phyloP scores from a whole-genome alignment of 2,113 vertebrate species.

The Colossoma macropomum region DNA sequence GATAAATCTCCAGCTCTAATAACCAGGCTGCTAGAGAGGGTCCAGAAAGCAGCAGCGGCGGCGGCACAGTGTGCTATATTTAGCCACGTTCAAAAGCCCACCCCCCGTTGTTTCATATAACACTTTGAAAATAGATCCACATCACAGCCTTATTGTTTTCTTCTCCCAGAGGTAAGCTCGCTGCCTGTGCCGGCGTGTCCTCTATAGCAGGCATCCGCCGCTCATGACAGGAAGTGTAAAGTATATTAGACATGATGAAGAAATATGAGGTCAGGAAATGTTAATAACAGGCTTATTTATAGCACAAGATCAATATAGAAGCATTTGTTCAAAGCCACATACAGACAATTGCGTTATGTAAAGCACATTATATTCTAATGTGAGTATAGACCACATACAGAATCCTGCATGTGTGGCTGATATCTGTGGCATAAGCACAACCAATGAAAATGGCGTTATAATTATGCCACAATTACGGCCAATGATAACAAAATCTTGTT shows the following conservation, averaged over 20 bases:
- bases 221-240: conserved; percentile 17
- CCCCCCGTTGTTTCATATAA: conserved; percentile 38
- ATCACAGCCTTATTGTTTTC: conserved; percentile 29
- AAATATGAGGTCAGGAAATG: conserved; percentile 14
- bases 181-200: conserved; percentile 23
- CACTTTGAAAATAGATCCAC: conserved; percentile 44
- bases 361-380: background rate
- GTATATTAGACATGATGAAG: conserved; percentile 9
- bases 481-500: too few relatives aligned
- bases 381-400: background rate
- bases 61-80: conserved; percentile 22
- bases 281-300: conserved; percentile 21
- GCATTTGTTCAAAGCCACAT: background rate
- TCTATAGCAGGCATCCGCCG: background rate
- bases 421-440: too few relatives aligned
- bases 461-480: too few relatives aligned
- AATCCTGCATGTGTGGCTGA: background rate
- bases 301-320: background rate
- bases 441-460: too few relatives aligned
- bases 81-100: conserved; percentile 37
- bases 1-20: background rate
- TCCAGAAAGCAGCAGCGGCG: conserved; percentile 12
- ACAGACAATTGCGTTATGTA: background rate
- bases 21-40: background rate
- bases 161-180: conserved; percentile 1